Evolutionary conservation across 2,888 invertebrate genomes (phyloP).

Genomic region (Calameuta pallipes): DNA sequence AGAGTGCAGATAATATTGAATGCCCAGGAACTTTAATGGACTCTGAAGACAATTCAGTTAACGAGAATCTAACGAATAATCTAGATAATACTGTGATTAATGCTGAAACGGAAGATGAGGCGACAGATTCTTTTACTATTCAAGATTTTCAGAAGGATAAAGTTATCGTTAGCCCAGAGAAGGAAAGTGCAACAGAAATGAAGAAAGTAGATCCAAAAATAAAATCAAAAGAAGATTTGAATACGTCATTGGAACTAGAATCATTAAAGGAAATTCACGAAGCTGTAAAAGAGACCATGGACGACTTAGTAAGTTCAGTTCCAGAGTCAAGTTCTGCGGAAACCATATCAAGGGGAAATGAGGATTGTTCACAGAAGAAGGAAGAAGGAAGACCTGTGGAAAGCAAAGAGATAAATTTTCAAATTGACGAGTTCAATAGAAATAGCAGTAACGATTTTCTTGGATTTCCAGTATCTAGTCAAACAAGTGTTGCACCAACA

Average conservation of each 20-base stretch:
- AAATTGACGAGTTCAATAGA: neutral
- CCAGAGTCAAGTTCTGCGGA: neutral
- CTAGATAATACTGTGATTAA: neutral
- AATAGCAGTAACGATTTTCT: neutral
- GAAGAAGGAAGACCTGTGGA: neutral
- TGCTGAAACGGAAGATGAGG: neutral
- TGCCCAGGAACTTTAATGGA: neutral
- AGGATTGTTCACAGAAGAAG: neutral
- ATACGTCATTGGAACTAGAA: neutral
- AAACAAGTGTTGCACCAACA: neutral
- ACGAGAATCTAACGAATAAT: neutral
- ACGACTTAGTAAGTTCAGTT: neutral
- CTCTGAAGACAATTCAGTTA: neutral
- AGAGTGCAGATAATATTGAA: slow-evolving; percentile 3
- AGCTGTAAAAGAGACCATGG: neutral
- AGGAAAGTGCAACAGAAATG: neutral
- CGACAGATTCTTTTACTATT: neutral
- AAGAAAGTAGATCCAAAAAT: neutral
- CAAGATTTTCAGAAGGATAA: neutral
- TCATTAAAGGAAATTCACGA: neutral
- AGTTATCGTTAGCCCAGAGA: neutral
- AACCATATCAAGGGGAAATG: neutral
- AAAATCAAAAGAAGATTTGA: neutral
- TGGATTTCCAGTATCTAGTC: too few relatives aligned
- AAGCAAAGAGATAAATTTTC: neutral